Evolutionary conservation across 2,888 invertebrate genomes (phyloP).

Genomic region (Heliconius ismenius): DNA sequence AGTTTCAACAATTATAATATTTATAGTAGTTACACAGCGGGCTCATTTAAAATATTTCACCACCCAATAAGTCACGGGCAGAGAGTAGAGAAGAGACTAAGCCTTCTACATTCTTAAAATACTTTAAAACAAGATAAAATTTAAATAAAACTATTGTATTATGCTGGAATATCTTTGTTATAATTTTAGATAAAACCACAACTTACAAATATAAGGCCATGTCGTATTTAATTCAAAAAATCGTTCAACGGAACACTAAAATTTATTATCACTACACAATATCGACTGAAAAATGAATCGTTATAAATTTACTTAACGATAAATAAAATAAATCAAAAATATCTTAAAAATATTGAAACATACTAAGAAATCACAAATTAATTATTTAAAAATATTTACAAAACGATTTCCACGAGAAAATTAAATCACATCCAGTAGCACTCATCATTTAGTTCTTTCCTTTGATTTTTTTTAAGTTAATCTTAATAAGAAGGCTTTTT

Average conservation of each 20-base stretch:
- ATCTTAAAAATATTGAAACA: slow-evolving; percentile 63
- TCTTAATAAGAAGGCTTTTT: neutral
- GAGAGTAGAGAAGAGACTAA: neutral
- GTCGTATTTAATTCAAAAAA: slow-evolving; percentile 80
- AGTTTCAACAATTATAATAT: too few species aligned
- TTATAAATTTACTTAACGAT: slow-evolving; percentile 77
- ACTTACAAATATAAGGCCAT: slow-evolving; percentile 80
- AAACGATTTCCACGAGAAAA: neutral
- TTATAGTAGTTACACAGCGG: too few species aligned
- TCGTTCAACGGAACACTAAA: slow-evolving; percentile 58
- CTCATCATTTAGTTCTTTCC: neutral
- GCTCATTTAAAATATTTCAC: too few species aligned
- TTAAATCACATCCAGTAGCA: slow-evolving; percentile 8
- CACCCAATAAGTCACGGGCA: too few species aligned
- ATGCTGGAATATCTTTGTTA: slow-evolving; percentile 79
- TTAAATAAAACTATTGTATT: slow-evolving; percentile 74
- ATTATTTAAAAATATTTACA: slow-evolving; percentile 59
- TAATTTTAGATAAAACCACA: slow-evolving; percentile 78
- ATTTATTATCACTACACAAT: slow-evolving; percentile 47
- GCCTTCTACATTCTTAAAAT: neutral
- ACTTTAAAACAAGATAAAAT: slow-evolving; percentile 35
- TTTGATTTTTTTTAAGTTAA: neutral
- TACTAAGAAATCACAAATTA: slow-evolving; percentile 61
- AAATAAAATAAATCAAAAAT: slow-evolving; percentile 78
- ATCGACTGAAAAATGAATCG: slow-evolving; percentile 58